Base-by-base conservation (phyloP, 2,797 vertebrate genomes). In the Poeciliopsis gracilis region DNA sequence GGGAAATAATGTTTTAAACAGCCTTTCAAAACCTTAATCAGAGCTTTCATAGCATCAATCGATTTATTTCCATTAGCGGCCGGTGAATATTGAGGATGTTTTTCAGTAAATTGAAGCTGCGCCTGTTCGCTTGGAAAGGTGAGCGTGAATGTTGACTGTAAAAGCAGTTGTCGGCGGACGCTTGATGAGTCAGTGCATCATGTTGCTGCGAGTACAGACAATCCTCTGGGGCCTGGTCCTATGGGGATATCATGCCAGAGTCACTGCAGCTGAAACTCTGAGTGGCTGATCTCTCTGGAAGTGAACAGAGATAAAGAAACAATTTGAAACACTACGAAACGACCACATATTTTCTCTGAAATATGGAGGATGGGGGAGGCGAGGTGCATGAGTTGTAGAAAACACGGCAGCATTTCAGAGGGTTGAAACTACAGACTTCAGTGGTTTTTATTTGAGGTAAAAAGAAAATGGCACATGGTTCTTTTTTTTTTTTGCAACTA, bases 121-220 rank as follows among this genome's bases (percentile, higher is more conserved):
- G 67, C 92, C 92, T 87, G 8, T 77, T 46, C 28, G n/a, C 36
- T 67, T 15, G 0, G 70, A 84, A 82, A 83, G 30, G 57, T 69
- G 74, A 70, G 77, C 59, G 45, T 63, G 47, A 66, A 12, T 5
- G 1, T 36, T 75, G 46, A 77, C 36, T 80, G 41, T 33, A 16
- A 67, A 51, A 75, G 59, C 79, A 73, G 25, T 81, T 81, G 74
- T 63, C 79, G 71, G 75, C 55, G 74, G 73, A 70, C 25, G 13
- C n/a, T 55, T 57, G 73, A 69, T 90, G 90, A 90, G 84, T 90
- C 86, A 80, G 78, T 73, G 80, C 43, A 45, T 85, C 80, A 75
- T 79, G 92, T 91, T 85, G 75, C 90, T 92, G 87, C 92, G 92
- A 84, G 91, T 87, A 86, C 81, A 91, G 86, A 53, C 84, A 73